Evolutionary conservation across 2,888 invertebrate species (phyloP), one percentile per base, ranked within the genome.

Genomic region (Zygaena filipendulae): DNA sequence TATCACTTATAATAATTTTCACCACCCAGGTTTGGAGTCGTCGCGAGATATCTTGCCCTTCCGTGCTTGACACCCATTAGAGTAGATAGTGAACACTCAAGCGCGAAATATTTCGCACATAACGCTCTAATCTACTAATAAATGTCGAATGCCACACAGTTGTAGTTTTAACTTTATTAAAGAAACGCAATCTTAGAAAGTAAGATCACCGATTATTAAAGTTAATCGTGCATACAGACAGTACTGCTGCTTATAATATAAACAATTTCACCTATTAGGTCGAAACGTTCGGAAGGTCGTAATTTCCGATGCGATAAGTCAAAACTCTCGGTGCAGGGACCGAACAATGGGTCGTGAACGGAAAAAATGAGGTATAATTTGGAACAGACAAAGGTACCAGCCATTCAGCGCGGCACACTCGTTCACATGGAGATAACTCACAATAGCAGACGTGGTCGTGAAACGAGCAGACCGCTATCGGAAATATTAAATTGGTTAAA

Each of bases 281-380:
- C 39, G 40, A 52, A 52, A 47, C 45, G 41, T 38, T 44, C 40
- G 40, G 52, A 47, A 54, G 52, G 47, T 63, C 59, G 56, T 67
- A 59, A 68, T 63, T 67, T 63, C 38, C 53, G 45, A 44, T 43
- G 50, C 53, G 62, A 68, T 61, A 60, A 59, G 44, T 48, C 46
- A 42, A 47, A 54, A 47, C 44, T 47, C 42, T 41, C 48, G 16
- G 52, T 49, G 49, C 46, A 46, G 42, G 35, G 38, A 35, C 45
- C 48, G 53, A 59, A 68, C 68, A 67, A 70, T 66, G 40, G 56
- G 34, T 50, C 47, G 47, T 53, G 49, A 53, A 55, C 42, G 45
- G 47, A 50, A 61, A 59, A 60, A 60, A 59, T 59, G 47, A 50
- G 46, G 42, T 49, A 51, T 62, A 64, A 64, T 68, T 67, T 59